These are phyloP conservation scores for Eupleurogrammus muticus DNA, from an alignment of 2,797 vertebrate genomes.

Conservation along the genomic window DNA sequence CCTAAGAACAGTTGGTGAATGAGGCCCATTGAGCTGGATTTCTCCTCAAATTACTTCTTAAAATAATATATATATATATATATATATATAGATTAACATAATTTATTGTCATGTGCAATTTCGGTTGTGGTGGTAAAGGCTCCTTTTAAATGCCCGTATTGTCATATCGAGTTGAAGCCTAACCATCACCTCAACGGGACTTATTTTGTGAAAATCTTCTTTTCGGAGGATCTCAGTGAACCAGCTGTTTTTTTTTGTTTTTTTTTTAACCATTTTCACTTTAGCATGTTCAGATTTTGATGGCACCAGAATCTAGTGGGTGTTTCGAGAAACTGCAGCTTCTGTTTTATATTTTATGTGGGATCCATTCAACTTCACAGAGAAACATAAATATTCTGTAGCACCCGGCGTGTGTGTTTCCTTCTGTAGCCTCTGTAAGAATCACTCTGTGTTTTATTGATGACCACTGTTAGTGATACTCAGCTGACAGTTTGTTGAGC, in stretches of 20 bases:
- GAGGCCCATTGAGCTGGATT: no score
- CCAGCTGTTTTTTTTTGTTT: neutral
- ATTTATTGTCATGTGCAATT: neutral
- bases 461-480: neutral
- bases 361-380: neutral
- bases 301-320: no score
- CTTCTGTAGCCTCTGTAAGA: neutral
- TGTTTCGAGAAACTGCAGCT: no score
- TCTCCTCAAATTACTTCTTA: no score
- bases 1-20: no score
- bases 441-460: neutral
- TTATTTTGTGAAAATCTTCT: no score
- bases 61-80: no score
- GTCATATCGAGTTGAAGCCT: neutral
- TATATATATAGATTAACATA: no score
- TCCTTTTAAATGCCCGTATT: no score
- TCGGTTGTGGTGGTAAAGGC: neutral
- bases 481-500: neutral
- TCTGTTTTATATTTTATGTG: neutral
- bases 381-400: neutral
- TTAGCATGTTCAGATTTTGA: no score
- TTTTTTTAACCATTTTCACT: no score
- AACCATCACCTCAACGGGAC: no score
- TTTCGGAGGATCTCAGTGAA: neutral
- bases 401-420: neutral